Evolutionary conservation across 2,888 invertebrate genomes (phyloP).

Genomic region (Lasioglossum leucozonium): DNA sequence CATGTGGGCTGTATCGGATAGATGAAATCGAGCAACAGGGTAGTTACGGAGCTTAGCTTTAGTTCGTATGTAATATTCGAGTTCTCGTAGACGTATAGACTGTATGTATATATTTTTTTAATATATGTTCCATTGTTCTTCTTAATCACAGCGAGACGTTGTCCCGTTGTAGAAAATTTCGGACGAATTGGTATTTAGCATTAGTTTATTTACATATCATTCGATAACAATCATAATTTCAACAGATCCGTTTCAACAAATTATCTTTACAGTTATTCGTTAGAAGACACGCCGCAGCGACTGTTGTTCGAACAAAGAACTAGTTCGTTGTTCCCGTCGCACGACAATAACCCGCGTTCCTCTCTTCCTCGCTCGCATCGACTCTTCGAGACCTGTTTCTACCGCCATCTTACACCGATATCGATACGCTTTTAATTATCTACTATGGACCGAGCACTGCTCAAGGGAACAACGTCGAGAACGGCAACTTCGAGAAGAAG

Average conservation of each 20-base stretch:
- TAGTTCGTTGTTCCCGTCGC: slow-evolving; percentile 18
- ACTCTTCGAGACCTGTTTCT: no score
- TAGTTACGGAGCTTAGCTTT: slow-evolving; percentile 15
- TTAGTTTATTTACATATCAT: slow-evolving; percentile 46
- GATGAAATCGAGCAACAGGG: not conserved
- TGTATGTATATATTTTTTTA: slow-evolving; percentile 11
- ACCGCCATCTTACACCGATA: not conserved
- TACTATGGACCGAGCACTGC: not conserved
- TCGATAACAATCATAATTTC: slow-evolving; percentile 26
- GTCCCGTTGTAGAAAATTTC: not conserved
- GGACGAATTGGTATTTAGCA: slow-evolving; percentile 2
- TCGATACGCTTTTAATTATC: slow-evolving; percentile 16
- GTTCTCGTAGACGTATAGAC: not conserved
- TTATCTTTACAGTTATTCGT: not conserved
- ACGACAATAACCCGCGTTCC: not conserved
- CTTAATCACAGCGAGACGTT: no score
- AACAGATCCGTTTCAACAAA: slow-evolving; percentile 17
- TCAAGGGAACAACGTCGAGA: slow-evolving; percentile 78
- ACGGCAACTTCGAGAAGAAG: slow-evolving; percentile 84
- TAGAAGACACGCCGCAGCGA: not conserved
- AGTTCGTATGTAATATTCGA: not conserved
- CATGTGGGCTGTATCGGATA: not conserved
- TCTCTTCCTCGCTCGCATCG: not conserved
- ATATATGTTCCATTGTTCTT: not conserved
- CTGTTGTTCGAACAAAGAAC: not conserved